Conservation (phyloP, 2,797 vertebrate genomes). For the Centropyge bicolor region DNA sequence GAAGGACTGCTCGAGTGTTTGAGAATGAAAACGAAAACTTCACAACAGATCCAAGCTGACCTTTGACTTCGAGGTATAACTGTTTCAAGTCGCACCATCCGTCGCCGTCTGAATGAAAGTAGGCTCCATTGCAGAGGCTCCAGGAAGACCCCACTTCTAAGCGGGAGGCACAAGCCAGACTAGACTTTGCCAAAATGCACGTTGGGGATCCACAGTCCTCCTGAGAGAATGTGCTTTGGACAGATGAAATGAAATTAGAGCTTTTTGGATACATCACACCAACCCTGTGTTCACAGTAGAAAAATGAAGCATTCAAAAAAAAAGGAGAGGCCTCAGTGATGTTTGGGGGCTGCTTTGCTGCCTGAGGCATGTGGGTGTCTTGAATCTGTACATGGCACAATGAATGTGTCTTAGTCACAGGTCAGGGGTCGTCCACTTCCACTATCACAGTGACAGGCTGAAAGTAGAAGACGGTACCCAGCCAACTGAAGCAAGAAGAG, state of each 20-base stretch:
- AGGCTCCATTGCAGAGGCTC: neutral
- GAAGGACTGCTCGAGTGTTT: neutral
- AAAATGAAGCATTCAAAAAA: neutral
- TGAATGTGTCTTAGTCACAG: neutral
- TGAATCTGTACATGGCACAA: neutral
- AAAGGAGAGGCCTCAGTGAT: neutral
- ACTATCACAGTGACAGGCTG: no score
- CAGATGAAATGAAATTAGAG: no score
- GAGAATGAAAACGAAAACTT: neutral
- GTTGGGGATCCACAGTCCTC: no score
- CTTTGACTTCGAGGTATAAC: neutral
- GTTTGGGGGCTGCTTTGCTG: neutral
- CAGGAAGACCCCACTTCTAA: neutral
- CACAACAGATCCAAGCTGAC: neutral
- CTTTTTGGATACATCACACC: no score
- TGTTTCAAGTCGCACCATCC: neutral
- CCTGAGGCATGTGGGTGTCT: no score
- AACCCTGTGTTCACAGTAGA: neutral
- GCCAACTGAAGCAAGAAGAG: no score
- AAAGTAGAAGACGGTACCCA: no score
- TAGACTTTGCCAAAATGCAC: no score
- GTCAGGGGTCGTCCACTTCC: neutral
- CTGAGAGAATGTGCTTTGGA: no score
- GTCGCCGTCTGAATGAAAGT: neutral
- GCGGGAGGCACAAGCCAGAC: neutral